Percentiles rank a stretch among this genome's conserved stretches.
Conservation (phyloP, 2,113 vertebrate genomes). For the Psammodynastes pulverulentus region DNA sequence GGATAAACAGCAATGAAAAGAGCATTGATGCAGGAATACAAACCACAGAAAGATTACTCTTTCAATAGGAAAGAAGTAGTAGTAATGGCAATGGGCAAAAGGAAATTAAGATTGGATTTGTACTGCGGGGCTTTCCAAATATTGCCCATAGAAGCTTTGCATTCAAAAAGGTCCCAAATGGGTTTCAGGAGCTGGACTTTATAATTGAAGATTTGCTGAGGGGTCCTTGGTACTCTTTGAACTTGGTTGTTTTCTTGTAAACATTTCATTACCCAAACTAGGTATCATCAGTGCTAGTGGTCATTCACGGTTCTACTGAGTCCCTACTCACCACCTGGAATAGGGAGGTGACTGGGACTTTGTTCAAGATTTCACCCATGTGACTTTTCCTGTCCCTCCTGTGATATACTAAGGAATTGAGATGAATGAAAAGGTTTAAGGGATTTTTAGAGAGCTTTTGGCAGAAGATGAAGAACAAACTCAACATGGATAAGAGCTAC, state of each 20-base stretch:
- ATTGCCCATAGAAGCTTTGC: background rate
- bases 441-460: background rate
- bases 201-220: background rate
- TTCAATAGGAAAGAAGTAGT: background rate
- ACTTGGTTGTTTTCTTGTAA: background rate
- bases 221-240: background rate
- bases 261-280: background rate
- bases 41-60: background rate
- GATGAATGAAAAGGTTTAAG: background rate
- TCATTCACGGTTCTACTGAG: background rate
- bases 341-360: background rate
- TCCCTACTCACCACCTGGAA: background rate
- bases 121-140: background rate
- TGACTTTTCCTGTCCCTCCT: background rate
- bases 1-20: background rate
- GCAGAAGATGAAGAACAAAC: background rate
- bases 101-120: background rate
- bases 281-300: background rate
- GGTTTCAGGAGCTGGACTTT: background rate
- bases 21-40: background rate
- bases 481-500: background rate
- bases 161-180: background rate
- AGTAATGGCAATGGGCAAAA: background rate
- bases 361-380: background rate
- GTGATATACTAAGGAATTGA: background rate